Conservation (phyloP, 1,140 invertebrate species). For the Asobara japonica region DNA sequence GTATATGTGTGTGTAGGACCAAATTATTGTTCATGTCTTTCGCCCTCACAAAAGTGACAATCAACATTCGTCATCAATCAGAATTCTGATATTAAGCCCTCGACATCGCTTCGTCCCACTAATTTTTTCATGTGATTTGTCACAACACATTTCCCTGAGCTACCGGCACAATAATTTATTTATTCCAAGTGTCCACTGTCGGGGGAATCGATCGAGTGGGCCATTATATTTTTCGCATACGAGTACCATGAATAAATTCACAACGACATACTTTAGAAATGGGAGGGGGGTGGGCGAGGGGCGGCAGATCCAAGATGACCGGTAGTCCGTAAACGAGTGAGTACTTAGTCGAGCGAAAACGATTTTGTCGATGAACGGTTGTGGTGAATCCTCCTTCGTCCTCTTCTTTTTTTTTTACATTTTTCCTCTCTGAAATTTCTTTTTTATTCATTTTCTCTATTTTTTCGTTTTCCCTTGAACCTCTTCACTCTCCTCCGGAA, state of each 20-base stretch:
- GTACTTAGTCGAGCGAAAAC: constrained; percentile 3
- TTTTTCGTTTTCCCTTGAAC: not conserved
- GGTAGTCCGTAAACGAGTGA: not conserved
- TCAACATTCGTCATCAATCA: too few species aligned
- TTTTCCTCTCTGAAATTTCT: not conserved
- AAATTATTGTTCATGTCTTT: too few species aligned
- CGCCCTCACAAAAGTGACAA: too few species aligned
- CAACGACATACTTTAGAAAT: constrained; percentile 1
- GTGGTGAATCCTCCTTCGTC: not conserved
- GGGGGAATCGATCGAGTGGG: not conserved
- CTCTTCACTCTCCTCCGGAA: not conserved
- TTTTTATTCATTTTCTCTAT: not conserved
- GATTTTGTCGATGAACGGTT: not conserved
- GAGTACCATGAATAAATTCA: not conserved
- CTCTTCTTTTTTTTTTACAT: not conserved
- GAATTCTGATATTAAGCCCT: too few species aligned
- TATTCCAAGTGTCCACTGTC: not conserved
- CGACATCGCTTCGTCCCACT: too few species aligned
- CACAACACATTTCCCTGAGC: too few species aligned
- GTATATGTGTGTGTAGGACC: too few species aligned
- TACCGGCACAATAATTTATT: constrained; percentile 13
- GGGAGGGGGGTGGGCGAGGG: too few species aligned
- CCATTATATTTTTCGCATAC: not conserved
- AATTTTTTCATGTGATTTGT: constrained; percentile 51
- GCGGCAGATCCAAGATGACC: constrained; percentile 2